phyloP scores from a whole-genome alignment of 1,140 invertebrate genomes.

The Philaenus spumarius region DNA sequence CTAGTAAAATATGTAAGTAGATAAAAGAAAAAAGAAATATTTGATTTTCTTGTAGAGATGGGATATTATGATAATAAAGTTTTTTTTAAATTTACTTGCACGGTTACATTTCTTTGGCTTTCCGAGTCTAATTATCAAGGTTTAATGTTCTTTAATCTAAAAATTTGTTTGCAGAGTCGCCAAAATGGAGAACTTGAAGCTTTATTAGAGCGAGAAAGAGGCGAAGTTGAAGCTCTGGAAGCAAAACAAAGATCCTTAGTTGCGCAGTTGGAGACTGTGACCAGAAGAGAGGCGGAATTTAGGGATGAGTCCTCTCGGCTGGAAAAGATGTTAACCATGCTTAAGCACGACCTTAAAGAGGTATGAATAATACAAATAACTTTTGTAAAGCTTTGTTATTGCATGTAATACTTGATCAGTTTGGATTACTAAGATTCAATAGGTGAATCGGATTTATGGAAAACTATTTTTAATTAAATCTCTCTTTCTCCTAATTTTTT shows the following conservation, averaged over 20 bases:
- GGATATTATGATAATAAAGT: slow-evolving; percentile 3
- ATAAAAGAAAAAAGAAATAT: slow-evolving; percentile 36
- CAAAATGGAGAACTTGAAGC: slow-evolving; percentile 53
- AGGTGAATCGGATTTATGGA: too few species aligned
- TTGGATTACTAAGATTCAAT: too few species aligned
- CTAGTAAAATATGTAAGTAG: neutral
- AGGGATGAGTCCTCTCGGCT: slow-evolving; percentile 70
- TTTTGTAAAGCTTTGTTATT: too few species aligned
- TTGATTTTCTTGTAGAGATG: slow-evolving; percentile 10
- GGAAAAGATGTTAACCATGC: slow-evolving; percentile 75
- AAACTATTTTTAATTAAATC: too few species aligned
- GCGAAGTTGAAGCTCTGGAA: slow-evolving; percentile 62
- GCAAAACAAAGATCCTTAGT: slow-evolving; percentile 61
- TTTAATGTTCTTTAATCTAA: too few species aligned
- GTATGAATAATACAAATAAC: slow-evolving; percentile 36
- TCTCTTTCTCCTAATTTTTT: too few species aligned
- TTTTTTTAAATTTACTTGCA: too few species aligned
- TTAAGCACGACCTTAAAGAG: slow-evolving; percentile 86
- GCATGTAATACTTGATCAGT: too few species aligned
- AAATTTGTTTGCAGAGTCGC: slow-evolving; percentile 8
- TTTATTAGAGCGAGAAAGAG: slow-evolving; percentile 61
- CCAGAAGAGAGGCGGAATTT: slow-evolving; percentile 61
- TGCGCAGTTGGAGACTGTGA: slow-evolving; percentile 65
- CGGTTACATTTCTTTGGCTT: too few species aligned
- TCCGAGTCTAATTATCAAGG: too few species aligned